A percentile compares a stretch with the other conserved stretches of the same genome.
phyloP scores from a whole-genome alignment of 23 tunicate genomes.

The Halocynthia roretzi region DNA sequence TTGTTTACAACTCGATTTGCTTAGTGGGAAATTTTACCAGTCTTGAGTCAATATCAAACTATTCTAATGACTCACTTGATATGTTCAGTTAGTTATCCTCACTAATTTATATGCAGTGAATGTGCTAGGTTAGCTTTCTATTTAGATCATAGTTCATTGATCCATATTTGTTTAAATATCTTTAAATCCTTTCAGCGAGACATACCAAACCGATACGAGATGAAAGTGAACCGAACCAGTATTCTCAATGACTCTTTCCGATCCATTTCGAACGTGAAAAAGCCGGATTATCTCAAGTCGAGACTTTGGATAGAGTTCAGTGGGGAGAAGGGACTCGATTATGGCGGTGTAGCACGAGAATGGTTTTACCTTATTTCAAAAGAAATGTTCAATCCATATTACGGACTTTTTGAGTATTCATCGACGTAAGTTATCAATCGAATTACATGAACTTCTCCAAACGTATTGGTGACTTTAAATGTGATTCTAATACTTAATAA shows the following conservation, averaged over 20 bases:
- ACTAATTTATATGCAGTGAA: not conserved
- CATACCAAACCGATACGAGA: constrained; percentile 91
- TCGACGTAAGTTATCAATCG: constrained; percentile 87
- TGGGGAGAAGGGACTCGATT: constrained; percentile 88
- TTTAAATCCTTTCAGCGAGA: constrained; percentile 43
- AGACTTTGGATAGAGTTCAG: constrained; percentile 92
- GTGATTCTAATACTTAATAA: too few relatives aligned
- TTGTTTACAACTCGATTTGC: too few relatives aligned
- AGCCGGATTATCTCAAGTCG: constrained; percentile 68
- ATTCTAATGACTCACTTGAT: too few relatives aligned
- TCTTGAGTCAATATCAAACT: too few relatives aligned
- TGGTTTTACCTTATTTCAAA: constrained; percentile 96
- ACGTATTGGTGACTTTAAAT: too few relatives aligned
- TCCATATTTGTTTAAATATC: too few relatives aligned
- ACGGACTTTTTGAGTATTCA: constrained; percentile 94
- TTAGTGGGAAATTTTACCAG: too few relatives aligned
- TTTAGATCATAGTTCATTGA: not conserved
- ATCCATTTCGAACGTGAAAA: constrained; percentile 44
- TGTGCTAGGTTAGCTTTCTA: not conserved
- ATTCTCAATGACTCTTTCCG: constrained; percentile 82
- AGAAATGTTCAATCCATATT: constrained; percentile 98
- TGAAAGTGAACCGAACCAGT: constrained; percentile 78
- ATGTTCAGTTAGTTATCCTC: too few relatives aligned
- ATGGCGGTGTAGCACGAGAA: constrained; percentile 95
- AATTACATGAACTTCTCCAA: not conserved